Evolutionary conservation across 2,113 vertebrate species (phyloP).

Genomic region (Struthidea cinerea): DNA sequence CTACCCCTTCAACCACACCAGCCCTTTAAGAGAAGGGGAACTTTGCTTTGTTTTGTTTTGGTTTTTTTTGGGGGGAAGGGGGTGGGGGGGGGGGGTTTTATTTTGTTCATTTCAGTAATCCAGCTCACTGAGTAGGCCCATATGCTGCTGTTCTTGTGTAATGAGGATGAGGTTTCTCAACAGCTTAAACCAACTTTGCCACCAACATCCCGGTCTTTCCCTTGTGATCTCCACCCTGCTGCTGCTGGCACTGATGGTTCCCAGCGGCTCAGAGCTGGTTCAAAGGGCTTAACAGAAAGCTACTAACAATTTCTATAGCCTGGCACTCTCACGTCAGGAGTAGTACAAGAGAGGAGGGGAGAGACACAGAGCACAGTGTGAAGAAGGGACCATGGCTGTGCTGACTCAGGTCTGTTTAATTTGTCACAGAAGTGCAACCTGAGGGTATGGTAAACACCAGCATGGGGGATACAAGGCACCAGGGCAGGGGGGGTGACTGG

Average conservation of each 20-base stretch:
- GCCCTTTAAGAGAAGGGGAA: accelerated
- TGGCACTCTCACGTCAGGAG: not conserved
- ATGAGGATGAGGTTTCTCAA: not conserved
- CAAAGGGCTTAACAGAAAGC: not conserved
- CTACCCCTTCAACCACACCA: not conserved
- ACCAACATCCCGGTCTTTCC: not conserved
- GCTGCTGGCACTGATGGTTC: not conserved
- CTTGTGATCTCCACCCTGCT: not conserved
- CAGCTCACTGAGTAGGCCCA: not conserved
- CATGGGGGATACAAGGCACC: not conserved
- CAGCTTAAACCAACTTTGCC: not conserved
- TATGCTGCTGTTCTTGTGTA: not conserved
- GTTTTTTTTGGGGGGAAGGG: too few relatives aligned
- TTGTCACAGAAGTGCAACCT: not conserved
- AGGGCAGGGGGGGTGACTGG: not conserved
- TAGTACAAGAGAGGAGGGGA: not conserved
- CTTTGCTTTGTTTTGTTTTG: not conserved
- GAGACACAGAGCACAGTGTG: not conserved
- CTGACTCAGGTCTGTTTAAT: not conserved
- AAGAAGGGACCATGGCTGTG: not conserved
- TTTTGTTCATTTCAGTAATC: not conserved
- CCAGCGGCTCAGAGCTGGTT: not conserved
- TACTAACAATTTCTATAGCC: not conserved
- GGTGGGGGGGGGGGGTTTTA: not conserved
- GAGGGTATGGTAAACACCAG: not conserved